Evolutionary conservation across 37 sponge, comb jelly and placozoan species (phyloP), one percentile per base, ranked within the genome.

Genomic region (Lycopodina hypogea): DNA sequence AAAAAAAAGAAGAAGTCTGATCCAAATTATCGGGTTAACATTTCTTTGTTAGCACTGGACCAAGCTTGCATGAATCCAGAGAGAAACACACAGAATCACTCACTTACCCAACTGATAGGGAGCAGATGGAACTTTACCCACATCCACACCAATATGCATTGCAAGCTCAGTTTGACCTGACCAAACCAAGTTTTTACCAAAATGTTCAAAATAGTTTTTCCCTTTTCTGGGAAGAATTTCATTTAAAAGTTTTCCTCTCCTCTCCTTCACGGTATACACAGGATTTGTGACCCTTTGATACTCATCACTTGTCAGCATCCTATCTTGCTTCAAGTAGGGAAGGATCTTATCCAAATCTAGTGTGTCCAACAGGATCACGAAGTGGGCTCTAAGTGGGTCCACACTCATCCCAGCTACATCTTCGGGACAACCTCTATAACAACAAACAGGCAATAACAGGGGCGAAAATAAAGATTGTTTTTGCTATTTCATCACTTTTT

Each of bases 151-250:
- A 75, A 87, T 81, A 23, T 76, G 71, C 65, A 29, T 18, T 1
- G 82, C 82, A 42, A 87, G 80, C 19, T 81, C 82, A 2, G 28
- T 51, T 56, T 87, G 87, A 35, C 87, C 87, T 0, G 82, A 81
- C 87, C 76, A 81, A 19, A 81, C 87, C 52, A 87, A 61, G 40
- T 82, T 81, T 24, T 75, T 75, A 36, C 77, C 76, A 55, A 87
- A 81, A 26, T 68, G 69, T 41, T 81, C 70, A 52, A 87, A 76
- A 40, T 76, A 52, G 24, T 56, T 45, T 17, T 48, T 32, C 0
- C 87, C 87, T 34, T 87, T 87, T n/a, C 77, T 66, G 1, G 87
- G 87, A 6, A 87, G 30, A 2, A 76, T 19, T 9, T 12, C 9
- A 3, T 81, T 41, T 2, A 87, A 63, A 0, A 81, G 68, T 56